A percentile compares a stretch with the other conserved stretches of the same genome.
These are phyloP conservation scores for Ochropacha duplaris DNA, from an alignment of 2,888 invertebrate genomes.

Conservation along the genomic window DNA sequence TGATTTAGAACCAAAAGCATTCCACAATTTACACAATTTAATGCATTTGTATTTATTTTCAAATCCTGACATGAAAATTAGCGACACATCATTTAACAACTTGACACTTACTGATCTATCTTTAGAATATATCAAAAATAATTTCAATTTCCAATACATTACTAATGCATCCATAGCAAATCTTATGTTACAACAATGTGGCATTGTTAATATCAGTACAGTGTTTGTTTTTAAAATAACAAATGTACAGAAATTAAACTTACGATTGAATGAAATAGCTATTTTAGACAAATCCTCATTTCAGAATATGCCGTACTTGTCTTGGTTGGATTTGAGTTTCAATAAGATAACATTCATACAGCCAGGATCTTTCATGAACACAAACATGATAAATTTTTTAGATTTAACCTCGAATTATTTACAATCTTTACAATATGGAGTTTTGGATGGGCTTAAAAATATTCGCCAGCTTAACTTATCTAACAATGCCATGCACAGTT, in stretches of 20 bases:
- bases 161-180: conserved; percentile 12
- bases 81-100: conserved; percentile 20
- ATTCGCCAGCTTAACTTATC: conserved; percentile 21
- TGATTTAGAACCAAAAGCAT: conserved; percentile 14
- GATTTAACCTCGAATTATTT: conserved; percentile 23
- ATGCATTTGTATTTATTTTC: conserved; percentile 21
- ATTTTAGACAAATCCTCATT: conserved; percentile 26
- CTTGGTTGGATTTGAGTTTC: conserved; percentile 24
- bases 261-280: conserved; percentile 22
- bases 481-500: conserved; percentile 19
- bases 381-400: conserved; percentile 14
- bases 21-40: conserved; percentile 11
- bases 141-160: conserved; percentile 17
- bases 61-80: conserved; percentile 16
- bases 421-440: conserved; percentile 22
- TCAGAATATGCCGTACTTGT: conserved; percentile 17
- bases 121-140: conserved; percentile 16
- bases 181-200: conserved; percentile 22
- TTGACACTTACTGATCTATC: conserved; percentile 17
- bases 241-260: conserved; percentile 16
- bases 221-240: conserved; percentile 16
- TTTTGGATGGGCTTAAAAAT: conserved; percentile 22
- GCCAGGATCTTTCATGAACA: conserved; percentile 26
- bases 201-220: conserved; percentile 16
- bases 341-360: conserved; percentile 26